These are phyloP conservation scores for Brachionus rotundiformis DNA, from an alignment of 1,140 invertebrate genomes.

Conservation along the genomic window DNA sequence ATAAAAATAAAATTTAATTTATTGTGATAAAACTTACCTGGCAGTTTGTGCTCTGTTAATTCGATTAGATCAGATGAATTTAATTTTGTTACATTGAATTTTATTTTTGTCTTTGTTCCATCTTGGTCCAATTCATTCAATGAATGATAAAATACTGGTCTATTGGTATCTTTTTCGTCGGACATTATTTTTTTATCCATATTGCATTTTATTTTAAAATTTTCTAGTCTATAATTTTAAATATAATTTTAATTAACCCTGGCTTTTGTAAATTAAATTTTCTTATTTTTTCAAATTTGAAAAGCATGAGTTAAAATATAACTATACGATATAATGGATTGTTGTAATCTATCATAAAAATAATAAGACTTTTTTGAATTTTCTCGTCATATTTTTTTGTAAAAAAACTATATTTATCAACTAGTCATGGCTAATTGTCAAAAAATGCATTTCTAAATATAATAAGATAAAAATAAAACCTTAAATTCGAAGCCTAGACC, in stretches of 20 bases:
- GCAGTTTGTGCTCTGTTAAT: neutral
- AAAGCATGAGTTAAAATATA: neutral
- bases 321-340: neutral
- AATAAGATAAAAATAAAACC: neutral
- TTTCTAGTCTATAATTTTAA: no score
- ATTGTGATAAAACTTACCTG: neutral
- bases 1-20: neutral
- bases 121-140: conserved; percentile 29
- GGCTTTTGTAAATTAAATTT: neutral
- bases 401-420: neutral
- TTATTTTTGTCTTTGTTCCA: neutral
- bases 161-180: neutral
- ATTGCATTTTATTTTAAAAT: neutral
- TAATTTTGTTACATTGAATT: conserved; percentile 39
- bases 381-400: neutral
- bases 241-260: neutral
- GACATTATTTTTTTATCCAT: neutral
- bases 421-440: neutral
- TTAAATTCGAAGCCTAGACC: no score
- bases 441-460: neutral
- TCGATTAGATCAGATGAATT: neutral
- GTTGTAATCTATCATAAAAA: neutral
- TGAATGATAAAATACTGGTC: conserved; percentile 4
- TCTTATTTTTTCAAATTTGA: no score
- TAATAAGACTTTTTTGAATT: neutral